A percentile compares a stretch with the other conserved stretches of the same genome.
These are phyloP conservation scores for Bothrops jararaca DNA, from an alignment of 2,113 vertebrate species.

Conservation along the genomic window DNA sequence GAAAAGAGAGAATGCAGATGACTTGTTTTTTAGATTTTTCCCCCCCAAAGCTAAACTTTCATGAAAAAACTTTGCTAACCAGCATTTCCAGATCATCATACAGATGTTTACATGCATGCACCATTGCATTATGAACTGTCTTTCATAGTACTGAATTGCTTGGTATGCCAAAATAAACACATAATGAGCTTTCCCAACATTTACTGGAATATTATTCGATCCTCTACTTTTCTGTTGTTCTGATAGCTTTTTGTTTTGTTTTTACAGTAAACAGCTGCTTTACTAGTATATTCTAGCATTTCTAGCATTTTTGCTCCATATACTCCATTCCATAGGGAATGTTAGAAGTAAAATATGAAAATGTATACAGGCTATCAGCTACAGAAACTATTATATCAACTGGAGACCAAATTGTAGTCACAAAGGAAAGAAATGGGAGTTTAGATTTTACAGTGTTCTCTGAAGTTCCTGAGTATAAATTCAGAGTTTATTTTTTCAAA, in stretches of 20 bases:
- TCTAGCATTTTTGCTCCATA: not conserved
- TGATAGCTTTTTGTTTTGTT: not conserved
- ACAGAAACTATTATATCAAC: not conserved
- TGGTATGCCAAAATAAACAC: slow-evolving; percentile 45
- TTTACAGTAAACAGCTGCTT: not conserved
- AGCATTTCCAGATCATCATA: slow-evolving; percentile 20
- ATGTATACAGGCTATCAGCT: not conserved
- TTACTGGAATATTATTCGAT: slow-evolving; percentile 23
- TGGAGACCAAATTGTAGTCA: not conserved
- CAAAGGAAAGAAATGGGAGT: not conserved
- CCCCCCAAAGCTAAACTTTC: slow-evolving; percentile 33
- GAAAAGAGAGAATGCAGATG: slow-evolving; percentile 4
- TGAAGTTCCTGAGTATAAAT: not conserved
- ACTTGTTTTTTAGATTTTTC: slow-evolving; percentile 4
- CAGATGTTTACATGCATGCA: slow-evolving; percentile 64
- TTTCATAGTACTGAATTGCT: slow-evolving; percentile 50
- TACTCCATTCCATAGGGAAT: not conserved
- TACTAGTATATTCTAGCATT: not conserved
- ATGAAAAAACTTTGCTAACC: slow-evolving; percentile 49
- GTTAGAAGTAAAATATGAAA: not conserved
- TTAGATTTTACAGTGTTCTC: not conserved
- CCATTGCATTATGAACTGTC: slow-evolving; percentile 54
- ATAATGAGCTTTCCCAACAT: slow-evolving; percentile 4
- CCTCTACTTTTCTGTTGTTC: not conserved
- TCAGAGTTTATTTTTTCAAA: not conserved